These are phyloP conservation scores for Isichthys henryi DNA, from an alignment of 2,113 vertebrate species.

Conservation along the genomic window DNA sequence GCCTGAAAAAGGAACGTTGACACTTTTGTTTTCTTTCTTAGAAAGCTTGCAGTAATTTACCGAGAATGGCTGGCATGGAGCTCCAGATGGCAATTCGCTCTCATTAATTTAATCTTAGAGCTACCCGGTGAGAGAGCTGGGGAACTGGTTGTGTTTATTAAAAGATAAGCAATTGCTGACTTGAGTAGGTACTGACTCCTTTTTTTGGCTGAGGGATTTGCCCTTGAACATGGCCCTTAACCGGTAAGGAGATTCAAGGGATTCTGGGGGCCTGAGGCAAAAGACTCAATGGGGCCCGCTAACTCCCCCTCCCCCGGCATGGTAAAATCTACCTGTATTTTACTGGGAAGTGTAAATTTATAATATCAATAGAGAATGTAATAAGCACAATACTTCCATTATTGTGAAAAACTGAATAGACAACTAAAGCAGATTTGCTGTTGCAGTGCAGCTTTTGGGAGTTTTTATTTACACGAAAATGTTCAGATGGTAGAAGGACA, in stretches of 20 bases:
- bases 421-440: neutral
- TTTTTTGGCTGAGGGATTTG: neutral
- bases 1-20: neutral
- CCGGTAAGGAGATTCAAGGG: neutral
- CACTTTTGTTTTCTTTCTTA: neutral
- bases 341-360: neutral
- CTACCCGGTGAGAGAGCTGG: neutral
- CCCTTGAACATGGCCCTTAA: neutral
- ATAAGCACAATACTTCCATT: neutral
- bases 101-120: slow-evolving; percentile 3
- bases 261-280: neutral
- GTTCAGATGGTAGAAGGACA: too few species aligned
- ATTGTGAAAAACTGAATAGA: neutral
- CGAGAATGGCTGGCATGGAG: neutral
- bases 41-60: neutral
- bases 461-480: too few species aligned
- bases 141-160: neutral
- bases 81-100: neutral
- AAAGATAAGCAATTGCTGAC: neutral
- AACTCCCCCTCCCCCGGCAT: neutral
- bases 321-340: neutral
- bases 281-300: neutral
- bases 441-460: too few species aligned
- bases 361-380: neutral
- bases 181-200: neutral